Evolutionary conservation across 2,113 vertebrate genomes (phyloP).

Genomic region (Nerophis lumbriciformis): DNA sequence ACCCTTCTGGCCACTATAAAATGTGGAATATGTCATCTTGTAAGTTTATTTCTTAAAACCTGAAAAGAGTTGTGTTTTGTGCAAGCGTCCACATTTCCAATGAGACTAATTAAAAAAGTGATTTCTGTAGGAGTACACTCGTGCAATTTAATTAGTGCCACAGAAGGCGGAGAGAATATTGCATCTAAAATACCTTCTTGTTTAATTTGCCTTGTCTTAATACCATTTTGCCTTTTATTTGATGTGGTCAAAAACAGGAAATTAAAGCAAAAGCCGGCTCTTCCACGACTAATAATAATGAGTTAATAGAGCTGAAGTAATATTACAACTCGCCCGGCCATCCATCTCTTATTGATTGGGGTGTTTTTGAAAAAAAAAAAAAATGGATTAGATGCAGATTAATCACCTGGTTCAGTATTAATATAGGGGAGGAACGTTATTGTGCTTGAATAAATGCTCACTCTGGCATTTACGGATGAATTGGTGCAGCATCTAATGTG

Average conservation of each 20-base stretch:
- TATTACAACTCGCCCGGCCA: constrained; percentile 22
- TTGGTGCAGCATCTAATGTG: constrained; percentile 31
- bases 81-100: too few relatives aligned
- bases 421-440: constrained; percentile 33
- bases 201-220: too few relatives aligned
- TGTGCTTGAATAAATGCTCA: constrained; percentile 45
- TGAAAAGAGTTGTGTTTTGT: too few relatives aligned
- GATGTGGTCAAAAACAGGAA: neutral
- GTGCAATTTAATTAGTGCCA: too few relatives aligned
- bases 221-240: neutral
- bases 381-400: constrained; percentile 37
- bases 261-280: neutral
- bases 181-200: too few relatives aligned
- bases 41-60: too few relatives aligned
- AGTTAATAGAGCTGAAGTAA: constrained; percentile 24
- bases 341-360: constrained; percentile 30
- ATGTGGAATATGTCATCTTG: too few relatives aligned
- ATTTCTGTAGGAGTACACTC: neutral
- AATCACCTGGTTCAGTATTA: constrained; percentile 43
- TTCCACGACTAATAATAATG: too few relatives aligned
- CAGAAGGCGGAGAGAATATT: too few relatives aligned
- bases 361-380: constrained; percentile 14
- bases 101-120: too few relatives aligned
- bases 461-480: constrained; percentile 50
- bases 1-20: too few relatives aligned